Percentiles rank a stretch among this genome's conserved stretches.
Conservation (phyloP, 1,140 invertebrate species). For the Eumaeus atala region DNA sequence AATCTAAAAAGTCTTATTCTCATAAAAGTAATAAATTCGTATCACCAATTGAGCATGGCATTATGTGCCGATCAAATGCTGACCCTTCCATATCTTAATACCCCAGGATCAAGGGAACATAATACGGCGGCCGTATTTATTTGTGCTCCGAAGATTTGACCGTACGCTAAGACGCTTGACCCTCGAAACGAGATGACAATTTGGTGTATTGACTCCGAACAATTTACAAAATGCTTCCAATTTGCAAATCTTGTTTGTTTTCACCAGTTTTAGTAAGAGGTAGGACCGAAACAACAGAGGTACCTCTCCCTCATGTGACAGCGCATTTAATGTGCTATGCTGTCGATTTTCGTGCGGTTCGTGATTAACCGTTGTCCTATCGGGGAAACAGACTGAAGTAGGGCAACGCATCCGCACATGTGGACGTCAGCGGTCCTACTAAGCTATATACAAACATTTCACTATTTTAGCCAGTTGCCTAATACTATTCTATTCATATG, state of each 20-base stretch:
- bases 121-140: constrained; percentile 61
- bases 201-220: constrained; percentile 49
- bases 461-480: too few species aligned
- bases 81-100: constrained; percentile 63
- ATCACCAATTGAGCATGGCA: constrained; percentile 50
- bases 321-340: too few species aligned
- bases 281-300: too few species aligned
- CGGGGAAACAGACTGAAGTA: too few species aligned
- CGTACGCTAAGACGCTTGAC: constrained; percentile 66
- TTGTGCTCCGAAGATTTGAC: constrained; percentile 65
- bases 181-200: constrained; percentile 62
- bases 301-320: too few species aligned
- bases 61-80: constrained; percentile 52
- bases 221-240: constrained; percentile 23
- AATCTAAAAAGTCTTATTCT: background rate
- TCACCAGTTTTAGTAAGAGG: too few species aligned
- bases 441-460: too few species aligned
- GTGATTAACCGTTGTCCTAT: too few species aligned
- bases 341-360: too few species aligned
- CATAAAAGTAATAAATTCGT: constrained; percentile 50
- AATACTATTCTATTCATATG: too few species aligned
- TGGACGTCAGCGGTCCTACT: too few species aligned
- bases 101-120: constrained; percentile 63
- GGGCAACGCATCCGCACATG: too few species aligned
- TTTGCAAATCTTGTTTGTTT: background rate